Conservation (phyloP, 2,888 invertebrate genomes). For the Drosophila heteroneura region DNA sequence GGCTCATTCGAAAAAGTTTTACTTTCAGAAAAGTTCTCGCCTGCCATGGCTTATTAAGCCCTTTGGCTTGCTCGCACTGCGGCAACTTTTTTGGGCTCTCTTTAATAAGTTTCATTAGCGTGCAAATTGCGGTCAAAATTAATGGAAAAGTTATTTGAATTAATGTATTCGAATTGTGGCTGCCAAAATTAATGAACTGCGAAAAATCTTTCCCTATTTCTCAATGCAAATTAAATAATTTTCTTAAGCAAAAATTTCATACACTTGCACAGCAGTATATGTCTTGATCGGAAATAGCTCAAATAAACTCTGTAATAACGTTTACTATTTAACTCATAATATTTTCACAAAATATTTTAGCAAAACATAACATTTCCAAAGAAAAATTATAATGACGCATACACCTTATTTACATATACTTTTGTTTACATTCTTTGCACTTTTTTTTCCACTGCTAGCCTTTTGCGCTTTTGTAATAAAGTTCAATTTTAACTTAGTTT, state of each 20-base stretch:
- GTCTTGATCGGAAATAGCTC: background rate
- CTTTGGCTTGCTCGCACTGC: conserved; percentile 30
- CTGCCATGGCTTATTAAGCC: conserved; percentile 55
- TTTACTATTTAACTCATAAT: background rate
- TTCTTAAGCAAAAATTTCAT: background rate
- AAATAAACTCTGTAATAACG: background rate
- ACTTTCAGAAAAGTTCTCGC: conserved; percentile 31
- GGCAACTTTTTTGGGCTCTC: conserved; percentile 26
- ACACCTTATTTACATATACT: background rate
- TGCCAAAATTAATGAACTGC: conserved; percentile 24
- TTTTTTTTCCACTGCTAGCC: background rate
- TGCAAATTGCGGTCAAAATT: conserved; percentile 59
- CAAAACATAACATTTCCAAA: background rate
- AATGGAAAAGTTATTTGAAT: conserved; percentile 46
- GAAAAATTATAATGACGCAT: background rate
- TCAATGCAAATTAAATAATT: conserved; percentile 4
- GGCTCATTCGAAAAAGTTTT: conserved; percentile 41
- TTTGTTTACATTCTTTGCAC: background rate
- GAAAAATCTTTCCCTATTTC: background rate
- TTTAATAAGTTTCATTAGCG: conserved; percentile 65
- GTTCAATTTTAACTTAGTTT: background rate
- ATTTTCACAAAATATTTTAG: background rate
- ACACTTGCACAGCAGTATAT: background rate
- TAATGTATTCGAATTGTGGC: conserved; percentile 23
- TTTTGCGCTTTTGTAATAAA: too few relatives aligned